Conservation (phyloP, 2,113 vertebrate genomes). For the Lampris megalopsis region DNA sequence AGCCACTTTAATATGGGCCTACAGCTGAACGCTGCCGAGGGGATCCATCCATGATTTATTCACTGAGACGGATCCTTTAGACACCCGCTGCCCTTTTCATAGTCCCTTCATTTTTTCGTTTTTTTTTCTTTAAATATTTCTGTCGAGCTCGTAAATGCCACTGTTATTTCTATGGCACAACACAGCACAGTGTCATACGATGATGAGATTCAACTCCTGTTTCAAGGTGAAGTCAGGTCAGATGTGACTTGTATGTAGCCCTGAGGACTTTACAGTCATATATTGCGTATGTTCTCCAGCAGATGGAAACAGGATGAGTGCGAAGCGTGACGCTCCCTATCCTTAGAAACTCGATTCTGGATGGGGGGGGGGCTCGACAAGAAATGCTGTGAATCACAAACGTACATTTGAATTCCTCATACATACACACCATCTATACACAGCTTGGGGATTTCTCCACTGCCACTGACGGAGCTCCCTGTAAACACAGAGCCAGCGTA, state of each 20-base stretch:
- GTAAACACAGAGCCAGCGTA: not conserved
- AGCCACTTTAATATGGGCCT: not conserved
- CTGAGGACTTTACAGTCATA: too few relatives aligned
- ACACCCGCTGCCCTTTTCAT: slow-evolving; percentile 33
- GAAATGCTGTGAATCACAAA: too few relatives aligned
- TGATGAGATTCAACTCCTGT: too few relatives aligned
- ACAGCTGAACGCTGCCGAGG: slow-evolving; percentile 5
- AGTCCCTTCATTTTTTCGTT: not conserved
- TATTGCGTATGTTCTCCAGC: too few relatives aligned
- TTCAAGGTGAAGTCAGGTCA: too few relatives aligned
- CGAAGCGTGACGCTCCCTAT: too few relatives aligned
- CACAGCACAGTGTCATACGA: too few relatives aligned
- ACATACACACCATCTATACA: not conserved
- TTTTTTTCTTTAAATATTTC: not conserved
- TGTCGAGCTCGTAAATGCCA: not conserved
- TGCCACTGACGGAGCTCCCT: not conserved
- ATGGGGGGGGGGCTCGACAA: too few relatives aligned
- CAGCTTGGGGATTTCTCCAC: not conserved
- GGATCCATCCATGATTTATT: slow-evolving; percentile 47
- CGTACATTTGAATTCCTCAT: too few relatives aligned
- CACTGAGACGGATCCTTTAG: not conserved
- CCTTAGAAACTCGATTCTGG: too few relatives aligned
- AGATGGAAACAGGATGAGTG: too few relatives aligned
- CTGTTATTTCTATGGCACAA: not conserved
- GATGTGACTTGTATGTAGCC: too few relatives aligned